Evolutionary conservation across 2,113 vertebrate species (phyloP).

Genomic region (Muntiacus muntjak): DNA sequence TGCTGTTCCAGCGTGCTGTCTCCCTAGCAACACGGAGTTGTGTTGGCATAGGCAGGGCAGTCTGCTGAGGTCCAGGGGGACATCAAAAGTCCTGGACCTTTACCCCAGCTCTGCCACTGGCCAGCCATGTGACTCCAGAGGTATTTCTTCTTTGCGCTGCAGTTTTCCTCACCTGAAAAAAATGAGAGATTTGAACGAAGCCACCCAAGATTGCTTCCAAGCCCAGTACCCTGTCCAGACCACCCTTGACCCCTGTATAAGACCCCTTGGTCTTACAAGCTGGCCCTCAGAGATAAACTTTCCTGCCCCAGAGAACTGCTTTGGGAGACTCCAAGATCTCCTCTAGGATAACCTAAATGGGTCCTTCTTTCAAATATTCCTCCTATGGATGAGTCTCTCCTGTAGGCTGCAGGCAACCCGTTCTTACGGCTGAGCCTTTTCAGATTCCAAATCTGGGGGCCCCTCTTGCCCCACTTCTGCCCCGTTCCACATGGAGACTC

Average conservation of each 20-base stretch:
- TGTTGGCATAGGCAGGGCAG: background rate
- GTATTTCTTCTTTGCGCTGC: background rate
- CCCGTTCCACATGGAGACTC: background rate
- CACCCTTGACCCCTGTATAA: background rate
- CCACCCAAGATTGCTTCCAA: background rate
- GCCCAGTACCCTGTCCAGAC: background rate
- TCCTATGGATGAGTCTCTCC: background rate
- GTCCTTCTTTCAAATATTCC: background rate
- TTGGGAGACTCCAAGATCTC: background rate
- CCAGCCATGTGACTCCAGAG: background rate
- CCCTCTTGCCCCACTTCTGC: background rate
- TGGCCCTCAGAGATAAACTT: background rate
- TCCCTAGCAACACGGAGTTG: rapidly evolving
- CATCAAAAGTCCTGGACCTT: background rate
- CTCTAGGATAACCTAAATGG: background rate
- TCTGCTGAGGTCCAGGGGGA: background rate
- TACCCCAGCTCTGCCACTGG: background rate
- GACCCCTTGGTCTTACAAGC: background rate
- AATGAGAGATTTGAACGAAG: background rate
- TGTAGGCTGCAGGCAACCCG: too few species aligned
- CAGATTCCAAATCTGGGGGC: too few species aligned
- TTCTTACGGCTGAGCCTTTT: background rate
- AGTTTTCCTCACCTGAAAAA: background rate
- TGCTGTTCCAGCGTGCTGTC: background rate
- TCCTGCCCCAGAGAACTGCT: background rate